A percentile compares a stretch with the other conserved stretches of the same genome.
Evolutionary conservation across 2,797 vertebrate genomes (phyloP).

Genomic region (Limosa lapponica): DNA sequence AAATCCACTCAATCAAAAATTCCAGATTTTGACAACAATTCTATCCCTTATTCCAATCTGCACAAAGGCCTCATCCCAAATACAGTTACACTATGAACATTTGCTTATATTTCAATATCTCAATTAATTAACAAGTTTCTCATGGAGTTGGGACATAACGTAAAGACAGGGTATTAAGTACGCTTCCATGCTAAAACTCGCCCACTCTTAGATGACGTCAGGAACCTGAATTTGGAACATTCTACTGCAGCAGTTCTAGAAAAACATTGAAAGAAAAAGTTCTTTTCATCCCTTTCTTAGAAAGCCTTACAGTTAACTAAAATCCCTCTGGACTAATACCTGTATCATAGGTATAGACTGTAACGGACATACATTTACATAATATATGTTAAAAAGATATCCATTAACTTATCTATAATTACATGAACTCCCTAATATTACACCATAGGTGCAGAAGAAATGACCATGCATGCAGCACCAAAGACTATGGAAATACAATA

Average conservation of each 20-base stretch:
- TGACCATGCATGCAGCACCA: background rate
- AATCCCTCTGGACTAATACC: background rate
- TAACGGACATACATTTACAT: background rate
- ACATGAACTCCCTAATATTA: background rate
- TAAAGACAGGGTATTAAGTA: background rate
- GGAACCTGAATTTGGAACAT: background rate
- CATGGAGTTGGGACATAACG: background rate
- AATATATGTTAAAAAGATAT: background rate
- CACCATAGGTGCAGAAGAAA: background rate
- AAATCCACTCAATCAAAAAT: background rate
- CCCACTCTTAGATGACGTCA: background rate
- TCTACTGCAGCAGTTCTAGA: background rate
- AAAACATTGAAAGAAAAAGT: background rate
- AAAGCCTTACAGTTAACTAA: background rate
- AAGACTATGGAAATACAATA: background rate
- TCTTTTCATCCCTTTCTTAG: background rate
- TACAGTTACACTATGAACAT: background rate
- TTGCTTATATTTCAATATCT: background rate
- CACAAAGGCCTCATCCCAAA: background rate
- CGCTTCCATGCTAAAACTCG: background rate
- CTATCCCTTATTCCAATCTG: background rate
- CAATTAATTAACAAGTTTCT: background rate
- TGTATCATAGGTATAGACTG: background rate
- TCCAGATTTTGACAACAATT: background rate
- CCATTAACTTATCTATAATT: background rate